These are phyloP conservation scores for Neodon shergylaensis DNA, from an alignment of 2,113 vertebrate genomes.

Conservation along the genomic window DNA sequence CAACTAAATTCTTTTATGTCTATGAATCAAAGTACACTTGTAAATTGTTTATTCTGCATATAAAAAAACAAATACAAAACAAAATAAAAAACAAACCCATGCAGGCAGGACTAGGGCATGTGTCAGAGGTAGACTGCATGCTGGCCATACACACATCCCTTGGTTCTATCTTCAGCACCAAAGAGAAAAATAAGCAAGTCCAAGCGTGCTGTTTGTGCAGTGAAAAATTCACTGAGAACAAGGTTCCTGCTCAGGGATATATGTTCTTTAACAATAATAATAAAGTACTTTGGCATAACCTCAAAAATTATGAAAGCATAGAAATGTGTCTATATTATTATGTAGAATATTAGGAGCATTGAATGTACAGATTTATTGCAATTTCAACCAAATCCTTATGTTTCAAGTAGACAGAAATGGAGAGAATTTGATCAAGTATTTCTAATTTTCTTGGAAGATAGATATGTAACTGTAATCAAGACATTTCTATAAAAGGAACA, in stretches of 20 bases:
- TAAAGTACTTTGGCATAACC: conserved; percentile 4
- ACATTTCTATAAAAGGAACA: conserved; percentile 16
- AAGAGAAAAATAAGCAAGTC: background rate
- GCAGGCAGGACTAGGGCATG: too few relatives aligned
- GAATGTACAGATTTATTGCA: background rate
- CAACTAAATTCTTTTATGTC: conserved; percentile 3
- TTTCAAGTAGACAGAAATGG: conserved; percentile 35
- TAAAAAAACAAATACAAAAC: background rate
- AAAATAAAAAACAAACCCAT: background rate
- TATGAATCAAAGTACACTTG: background rate
- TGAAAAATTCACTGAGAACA: conserved; percentile 10
- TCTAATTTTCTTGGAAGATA: conserved; percentile 52
- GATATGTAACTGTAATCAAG: background rate
- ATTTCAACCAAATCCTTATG: conserved; percentile 34
- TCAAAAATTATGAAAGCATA: conserved; percentile 50
- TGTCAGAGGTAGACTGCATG: background rate
- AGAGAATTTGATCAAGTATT: background rate
- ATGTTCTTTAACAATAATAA: conserved; percentile 21
- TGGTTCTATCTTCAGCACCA: background rate
- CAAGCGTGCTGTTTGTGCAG: background rate
- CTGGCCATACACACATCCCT: background rate
- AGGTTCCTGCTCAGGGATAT: conserved; percentile 13
- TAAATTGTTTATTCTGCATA: background rate
- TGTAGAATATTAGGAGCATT: background rate
- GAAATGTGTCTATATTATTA: background rate